Evolutionary conservation across 1,140 invertebrate species (phyloP).

Genomic region (Zaprionus davidi): DNA sequence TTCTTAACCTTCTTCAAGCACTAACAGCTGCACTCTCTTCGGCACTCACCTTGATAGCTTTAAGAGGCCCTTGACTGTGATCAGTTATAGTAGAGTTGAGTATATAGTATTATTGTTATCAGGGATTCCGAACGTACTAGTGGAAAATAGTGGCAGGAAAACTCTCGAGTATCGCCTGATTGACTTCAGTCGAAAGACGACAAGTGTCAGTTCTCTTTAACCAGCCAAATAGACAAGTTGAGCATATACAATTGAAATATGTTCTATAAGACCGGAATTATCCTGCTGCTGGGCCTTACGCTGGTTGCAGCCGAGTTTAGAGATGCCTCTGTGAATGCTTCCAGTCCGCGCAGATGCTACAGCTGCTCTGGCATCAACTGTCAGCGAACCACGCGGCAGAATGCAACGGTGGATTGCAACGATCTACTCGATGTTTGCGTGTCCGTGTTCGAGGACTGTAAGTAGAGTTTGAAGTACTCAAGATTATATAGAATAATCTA

Average conservation of each 20-base stretch:
- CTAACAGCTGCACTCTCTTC: neutral
- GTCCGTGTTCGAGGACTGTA: slow-evolving; percentile 71
- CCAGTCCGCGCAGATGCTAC: slow-evolving; percentile 50
- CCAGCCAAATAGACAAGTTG: slow-evolving; percentile 13
- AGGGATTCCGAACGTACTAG: neutral
- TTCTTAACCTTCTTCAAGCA: neutral
- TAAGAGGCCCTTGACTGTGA: neutral
- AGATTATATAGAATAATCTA: neutral
- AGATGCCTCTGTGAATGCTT: slow-evolving; percentile 20
- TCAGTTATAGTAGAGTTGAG: neutral
- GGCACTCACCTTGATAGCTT: neutral
- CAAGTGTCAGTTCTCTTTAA: slow-evolving; percentile 28
- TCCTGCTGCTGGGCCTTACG: slow-evolving; percentile 36
- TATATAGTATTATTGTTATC: slow-evolving; percentile 21
- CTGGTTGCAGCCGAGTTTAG: slow-evolving; percentile 11
- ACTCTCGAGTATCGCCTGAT: slow-evolving; percentile 24
- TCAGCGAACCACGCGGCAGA: slow-evolving; percentile 48
- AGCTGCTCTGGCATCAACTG: slow-evolving; percentile 78
- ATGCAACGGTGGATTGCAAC: slow-evolving; percentile 51
- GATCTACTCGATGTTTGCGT: slow-evolving; percentile 76
- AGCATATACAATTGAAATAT: slow-evolving; percentile 2
- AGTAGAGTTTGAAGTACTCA: slow-evolving; percentile 14
- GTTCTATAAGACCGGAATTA: slow-evolving; percentile 9
- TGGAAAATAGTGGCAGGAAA: slow-evolving; percentile 16
- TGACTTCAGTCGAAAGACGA: neutral